These are phyloP conservation scores for Osmerus mordax DNA, from an alignment of 2,113 vertebrate species.

Conservation along the genomic window DNA sequence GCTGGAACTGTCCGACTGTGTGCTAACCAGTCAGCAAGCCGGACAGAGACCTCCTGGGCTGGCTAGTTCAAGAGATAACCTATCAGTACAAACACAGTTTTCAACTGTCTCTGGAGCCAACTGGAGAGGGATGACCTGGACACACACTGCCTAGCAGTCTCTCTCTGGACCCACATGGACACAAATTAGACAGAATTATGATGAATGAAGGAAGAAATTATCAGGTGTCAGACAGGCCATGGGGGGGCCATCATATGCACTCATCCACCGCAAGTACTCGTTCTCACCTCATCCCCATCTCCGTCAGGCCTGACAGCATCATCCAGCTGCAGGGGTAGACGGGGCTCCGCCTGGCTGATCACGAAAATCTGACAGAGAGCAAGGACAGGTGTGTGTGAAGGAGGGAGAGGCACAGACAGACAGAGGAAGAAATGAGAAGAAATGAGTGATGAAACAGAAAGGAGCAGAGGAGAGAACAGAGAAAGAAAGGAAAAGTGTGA, in stretches of 20 bases:
- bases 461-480: background rate
- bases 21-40: too few species aligned
- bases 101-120: conserved; percentile 12
- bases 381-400: conserved; percentile 10
- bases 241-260: background rate
- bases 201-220: background rate
- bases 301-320: conserved; percentile 90
- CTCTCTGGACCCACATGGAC: background rate
- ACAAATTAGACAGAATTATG: background rate
- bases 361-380: conserved; percentile 87
- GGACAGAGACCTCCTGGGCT: too few species aligned
- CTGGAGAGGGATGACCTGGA: background rate
- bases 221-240: too few species aligned
- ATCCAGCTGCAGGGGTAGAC: conserved; percentile 93
- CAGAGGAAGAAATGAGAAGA: background rate
- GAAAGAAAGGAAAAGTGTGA: background rate
- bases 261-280: background rate
- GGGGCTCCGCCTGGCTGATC: conserved; percentile 90
- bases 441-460: background rate
- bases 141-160: background rate
- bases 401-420: background rate
- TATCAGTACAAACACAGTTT: conserved; percentile 1
- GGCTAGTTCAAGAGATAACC: too few species aligned
- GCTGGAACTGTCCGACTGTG: too few species aligned
- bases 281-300: conserved; percentile 93